Evolutionary conservation across 2,113 vertebrate species (phyloP).

Genomic region (Nematolebias whitei): DNA sequence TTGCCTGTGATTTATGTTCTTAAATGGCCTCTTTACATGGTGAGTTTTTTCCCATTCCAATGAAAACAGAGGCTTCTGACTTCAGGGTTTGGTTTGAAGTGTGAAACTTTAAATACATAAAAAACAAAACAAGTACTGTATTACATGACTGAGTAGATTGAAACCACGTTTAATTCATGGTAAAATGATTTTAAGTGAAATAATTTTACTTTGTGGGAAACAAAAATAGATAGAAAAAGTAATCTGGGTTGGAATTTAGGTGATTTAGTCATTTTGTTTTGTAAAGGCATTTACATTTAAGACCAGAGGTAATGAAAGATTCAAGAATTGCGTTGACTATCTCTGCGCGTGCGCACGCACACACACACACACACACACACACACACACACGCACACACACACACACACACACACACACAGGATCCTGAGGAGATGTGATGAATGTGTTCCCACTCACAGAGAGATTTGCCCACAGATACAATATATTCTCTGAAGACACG

Average conservation of each 20-base stretch:
- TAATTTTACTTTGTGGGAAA: not conserved
- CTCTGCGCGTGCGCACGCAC: not conserved
- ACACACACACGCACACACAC: not conserved
- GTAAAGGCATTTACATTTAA: too few species aligned
- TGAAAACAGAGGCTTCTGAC: too few species aligned
- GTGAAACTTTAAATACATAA: constrained; percentile 1
- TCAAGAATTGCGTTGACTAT: not conserved
- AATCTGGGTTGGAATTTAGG: not conserved
- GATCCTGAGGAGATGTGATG: constrained; percentile 32
- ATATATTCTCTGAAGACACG: constrained; percentile 37
- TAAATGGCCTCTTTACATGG: constrained; percentile 2
- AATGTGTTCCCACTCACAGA: constrained; percentile 15
- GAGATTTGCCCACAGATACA: constrained; percentile 30
- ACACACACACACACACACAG: not conserved
- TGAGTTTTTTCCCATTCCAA: constrained; percentile 33
- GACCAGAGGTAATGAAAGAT: constrained; percentile 11
- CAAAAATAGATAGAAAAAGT: not conserved
- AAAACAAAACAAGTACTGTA: too few species aligned
- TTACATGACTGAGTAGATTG: not conserved
- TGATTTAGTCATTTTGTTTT: too few species aligned
- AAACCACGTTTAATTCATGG: constrained; percentile 9
- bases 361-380: too few species aligned
- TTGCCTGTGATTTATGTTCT: constrained; percentile 37
- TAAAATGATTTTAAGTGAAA: not conserved
- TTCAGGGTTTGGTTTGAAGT: too few species aligned